Base-by-base conservation (phyloP, 2,113 vertebrate genomes). In the Hippoglossus stenolepis region DNA sequence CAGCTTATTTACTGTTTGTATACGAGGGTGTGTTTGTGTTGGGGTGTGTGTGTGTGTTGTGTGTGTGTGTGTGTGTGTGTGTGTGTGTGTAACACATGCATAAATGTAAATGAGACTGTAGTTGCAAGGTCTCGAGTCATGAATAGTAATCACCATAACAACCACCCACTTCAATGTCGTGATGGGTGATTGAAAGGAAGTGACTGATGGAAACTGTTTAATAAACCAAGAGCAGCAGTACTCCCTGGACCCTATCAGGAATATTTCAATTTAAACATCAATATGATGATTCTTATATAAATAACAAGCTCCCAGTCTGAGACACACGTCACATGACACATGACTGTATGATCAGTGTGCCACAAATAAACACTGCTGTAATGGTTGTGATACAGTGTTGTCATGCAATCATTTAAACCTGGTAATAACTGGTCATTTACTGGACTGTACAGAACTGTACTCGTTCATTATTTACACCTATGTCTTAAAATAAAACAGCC, bases 121-220 rank as follows among this genome's bases (percentile, higher is more conserved):
- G 67, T 68, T 59, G 69, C 61, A 67, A 57, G 70, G 64, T 86
- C 70, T 70, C 65, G n/a, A 28, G 23, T 80, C 75, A 84, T 88
- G 72, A 82, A 86, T 73, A 80, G 63, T 79, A 63, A 88, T 73
- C 58, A 66, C 21, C 63, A 45, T 57, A 77, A 73, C 18, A 61
- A 47, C 65, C 53, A 26, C 28, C 56, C 13, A 58, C 38, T 60
- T 45, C 15, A 1, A 12, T 18, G 28, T 21, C 11, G 14, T 43
- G 23, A 5, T 31, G 47, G 64, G 3, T 24, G 77, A 70, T 11
- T 62, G 58, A 13, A 20, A 17, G 47, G 10, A 65, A 54, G n/a
- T 28, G 49, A 68, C 15, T 57, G 71, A 76, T 64, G 35, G 31
- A 73, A 56, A 75, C 47, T 12, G 5, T 20, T 56, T 51, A 28